Evolutionary conservation across 2,888 invertebrate genomes (phyloP).

Genomic region (Alentia gelatinosa): DNA sequence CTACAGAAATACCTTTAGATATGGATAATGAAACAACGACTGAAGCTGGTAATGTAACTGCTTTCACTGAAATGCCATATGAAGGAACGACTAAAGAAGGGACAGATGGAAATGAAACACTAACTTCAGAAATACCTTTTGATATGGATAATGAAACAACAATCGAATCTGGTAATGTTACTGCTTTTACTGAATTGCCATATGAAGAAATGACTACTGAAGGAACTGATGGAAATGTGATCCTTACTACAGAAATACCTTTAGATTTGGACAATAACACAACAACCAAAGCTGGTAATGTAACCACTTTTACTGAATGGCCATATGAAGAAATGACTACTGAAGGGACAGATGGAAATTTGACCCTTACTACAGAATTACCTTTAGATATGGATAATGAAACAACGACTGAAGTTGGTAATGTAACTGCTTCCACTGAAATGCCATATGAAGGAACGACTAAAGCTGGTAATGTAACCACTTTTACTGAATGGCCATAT

Average conservation of each 20-base stretch:
- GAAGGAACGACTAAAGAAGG: background rate
- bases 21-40: background rate
- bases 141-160: background rate
- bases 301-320: background rate
- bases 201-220: background rate
- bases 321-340: background rate
- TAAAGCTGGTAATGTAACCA: background rate
- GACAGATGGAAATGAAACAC: background rate
- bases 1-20: background rate
- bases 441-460: background rate
- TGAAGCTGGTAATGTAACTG: background rate
- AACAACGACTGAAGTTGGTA: background rate
- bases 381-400: background rate
- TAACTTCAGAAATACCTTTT: background rate
- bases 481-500: background rate
- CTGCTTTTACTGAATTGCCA: background rate
- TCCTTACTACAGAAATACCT: background rate
- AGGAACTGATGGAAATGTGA: background rate
- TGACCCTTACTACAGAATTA: background rate
- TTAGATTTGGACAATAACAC: background rate
- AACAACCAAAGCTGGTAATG: background rate
- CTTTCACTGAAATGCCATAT: too few species aligned
- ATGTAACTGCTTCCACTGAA: too few species aligned
- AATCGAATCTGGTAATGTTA: background rate
- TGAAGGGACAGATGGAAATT: background rate